Percentiles rank a stretch among this genome's conserved stretches.
phyloP scores from a whole-genome alignment of 2,888 invertebrate genomes.

The Meiosimyza platycephala region DNA sequence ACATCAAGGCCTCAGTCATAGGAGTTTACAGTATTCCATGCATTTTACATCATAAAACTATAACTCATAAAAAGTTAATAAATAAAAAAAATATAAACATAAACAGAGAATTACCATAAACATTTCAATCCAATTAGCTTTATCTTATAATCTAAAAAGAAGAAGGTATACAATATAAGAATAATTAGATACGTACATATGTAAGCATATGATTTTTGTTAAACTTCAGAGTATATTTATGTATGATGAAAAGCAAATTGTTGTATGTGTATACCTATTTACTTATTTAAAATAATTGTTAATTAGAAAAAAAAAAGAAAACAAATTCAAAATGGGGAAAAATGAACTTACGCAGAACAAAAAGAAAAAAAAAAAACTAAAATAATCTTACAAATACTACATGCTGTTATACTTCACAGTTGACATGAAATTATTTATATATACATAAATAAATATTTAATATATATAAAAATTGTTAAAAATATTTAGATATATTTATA shows the following conservation, averaged over 20 bases:
- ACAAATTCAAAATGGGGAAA: slow-evolving; percentile 17
- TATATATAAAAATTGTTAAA: background rate
- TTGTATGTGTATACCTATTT: background rate
- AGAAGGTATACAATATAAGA: background rate
- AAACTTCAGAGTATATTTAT: too few relatives aligned
- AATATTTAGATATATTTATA: slow-evolving; percentile 20
- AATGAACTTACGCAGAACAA: slow-evolving; percentile 30
- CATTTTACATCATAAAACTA: slow-evolving; percentile 4
- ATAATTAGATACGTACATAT: background rate
- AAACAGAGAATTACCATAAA: slow-evolving; percentile 34
- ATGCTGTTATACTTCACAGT: slow-evolving; percentile 13
- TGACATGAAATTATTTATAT: slow-evolving; percentile 10
- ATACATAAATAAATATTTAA: slow-evolving; percentile 15
- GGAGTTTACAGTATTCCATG: background rate
- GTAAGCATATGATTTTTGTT: too few relatives aligned
- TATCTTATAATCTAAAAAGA: slow-evolving; percentile 32
- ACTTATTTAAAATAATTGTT: background rate
- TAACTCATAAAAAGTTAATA: slow-evolving; percentile 24
- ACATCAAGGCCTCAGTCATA: background rate
- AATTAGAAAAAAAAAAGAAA: slow-evolving; percentile 2
- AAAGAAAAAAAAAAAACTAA: slow-evolving; percentile 15
- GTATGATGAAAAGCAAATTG: too few relatives aligned
- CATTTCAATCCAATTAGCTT: slow-evolving; percentile 46
- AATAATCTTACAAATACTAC: background rate
- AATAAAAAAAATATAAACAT: slow-evolving; percentile 23